Evolutionary conservation across 1,140 invertebrate genomes (phyloP), one percentile per base, ranked within the genome.

Genomic region (Muscidifurax raptorellus): DNA sequence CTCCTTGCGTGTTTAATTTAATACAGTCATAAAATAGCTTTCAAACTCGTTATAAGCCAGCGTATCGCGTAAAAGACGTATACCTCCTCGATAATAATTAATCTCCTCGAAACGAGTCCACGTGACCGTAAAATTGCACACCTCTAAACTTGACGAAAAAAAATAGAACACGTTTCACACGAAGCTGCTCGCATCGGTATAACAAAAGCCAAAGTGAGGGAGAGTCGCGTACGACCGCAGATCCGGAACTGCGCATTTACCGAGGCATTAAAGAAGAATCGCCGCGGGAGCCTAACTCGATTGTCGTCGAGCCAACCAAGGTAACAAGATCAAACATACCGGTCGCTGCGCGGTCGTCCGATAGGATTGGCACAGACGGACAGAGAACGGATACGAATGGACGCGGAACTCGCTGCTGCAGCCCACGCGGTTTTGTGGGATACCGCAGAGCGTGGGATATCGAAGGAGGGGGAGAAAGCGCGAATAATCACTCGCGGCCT

Each of bases 401-500:
- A 78, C 75, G 72, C 80, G 84, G 88, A 90, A 88, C 89, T 89
- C 86, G 89, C 25, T 10, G 71, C 28, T 13, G 15, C 32, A 40
- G 30, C 89, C 86, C 86, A 86, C 80, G 88, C 67, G 87, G 87
- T 87, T 91, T 91, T 91, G 91, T 86, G 91, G 91, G 85, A 78
- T 89, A 88, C 90, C 91, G 88, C 90, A 91, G 89, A 10, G 27
- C 66, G 25, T 10, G 12, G 66, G 66, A 28, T 28, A 69, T 69
- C 66, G 25, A n/a, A 30, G 25, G 47, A 52, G 47, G 87, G 87
- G 90, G 88, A 85, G 89, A 90, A 89, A 89, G 90, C 88, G 89
- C 90, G 88, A 92, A 92, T 92, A 92, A 92, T 92, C 91, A 92
- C 91, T 92, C 88, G 88, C 90, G 90, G 88, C 88, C 88, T 88